phyloP scores from a whole-genome alignment of 2,113 vertebrate species.

The Heliornis fulica region DNA sequence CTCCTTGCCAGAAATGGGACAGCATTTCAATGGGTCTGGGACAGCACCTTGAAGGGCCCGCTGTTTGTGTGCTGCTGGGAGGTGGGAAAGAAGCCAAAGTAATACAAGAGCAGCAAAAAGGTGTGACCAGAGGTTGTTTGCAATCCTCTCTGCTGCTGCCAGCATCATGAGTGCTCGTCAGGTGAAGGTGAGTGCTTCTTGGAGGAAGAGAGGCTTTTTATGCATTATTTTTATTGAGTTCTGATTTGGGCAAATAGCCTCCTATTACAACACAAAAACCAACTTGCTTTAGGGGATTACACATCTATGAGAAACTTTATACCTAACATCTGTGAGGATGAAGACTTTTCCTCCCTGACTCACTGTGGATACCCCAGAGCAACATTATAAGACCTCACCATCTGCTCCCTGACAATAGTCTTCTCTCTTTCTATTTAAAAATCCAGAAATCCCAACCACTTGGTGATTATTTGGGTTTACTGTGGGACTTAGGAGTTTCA shows the following conservation, averaged over 20 bases:
- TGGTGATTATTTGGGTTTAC: not conserved
- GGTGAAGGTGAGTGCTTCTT: not conserved
- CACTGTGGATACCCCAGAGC: not conserved
- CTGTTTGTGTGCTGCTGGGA: not conserved
- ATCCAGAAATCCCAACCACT: not conserved
- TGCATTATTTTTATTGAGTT: not conserved
- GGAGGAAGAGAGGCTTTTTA: not conserved
- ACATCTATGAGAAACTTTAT: not conserved
- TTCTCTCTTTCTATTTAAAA: not conserved
- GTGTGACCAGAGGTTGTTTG: not conserved
- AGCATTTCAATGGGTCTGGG: not conserved
- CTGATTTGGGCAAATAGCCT: not conserved
- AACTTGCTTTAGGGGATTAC: not conserved
- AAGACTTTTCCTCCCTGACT: not conserved
- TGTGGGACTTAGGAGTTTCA: not conserved
- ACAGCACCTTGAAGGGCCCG: not conserved
- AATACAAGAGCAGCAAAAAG: not conserved
- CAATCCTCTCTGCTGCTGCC: not conserved
- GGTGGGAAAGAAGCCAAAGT: not conserved
- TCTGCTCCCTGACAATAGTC: conserved; percentile 21
- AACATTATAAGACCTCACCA: conserved; percentile 4
- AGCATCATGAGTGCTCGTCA: not conserved
- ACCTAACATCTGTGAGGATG: conserved; percentile 9
- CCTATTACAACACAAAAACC: not conserved
- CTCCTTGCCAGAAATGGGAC: not conserved